Evolutionary conservation across 2,113 vertebrate species (phyloP).

Genomic region (Orientallactaga bullata): DNA sequence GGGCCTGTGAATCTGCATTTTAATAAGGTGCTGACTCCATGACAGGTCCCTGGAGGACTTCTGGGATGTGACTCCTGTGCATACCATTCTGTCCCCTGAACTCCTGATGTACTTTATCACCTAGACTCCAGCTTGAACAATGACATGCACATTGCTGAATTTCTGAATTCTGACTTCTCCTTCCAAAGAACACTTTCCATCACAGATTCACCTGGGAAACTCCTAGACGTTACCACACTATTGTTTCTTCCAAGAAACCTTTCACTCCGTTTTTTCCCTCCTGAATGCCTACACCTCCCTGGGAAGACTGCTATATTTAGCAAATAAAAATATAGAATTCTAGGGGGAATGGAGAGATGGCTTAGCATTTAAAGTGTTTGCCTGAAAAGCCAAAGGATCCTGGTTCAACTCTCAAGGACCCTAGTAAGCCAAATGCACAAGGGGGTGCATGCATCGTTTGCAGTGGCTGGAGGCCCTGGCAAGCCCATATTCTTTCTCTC

Average conservation of each 20-base stretch:
- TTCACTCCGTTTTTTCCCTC: neutral
- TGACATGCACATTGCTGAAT: rapidly evolving
- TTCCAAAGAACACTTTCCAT: neutral
- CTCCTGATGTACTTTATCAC: neutral
- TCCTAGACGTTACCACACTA: neutral
- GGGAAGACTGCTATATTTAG: neutral
- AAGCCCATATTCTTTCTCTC: too few relatives aligned
- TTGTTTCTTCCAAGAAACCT: neutral
- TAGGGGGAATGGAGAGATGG: too few relatives aligned
- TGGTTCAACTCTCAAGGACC: too few relatives aligned
- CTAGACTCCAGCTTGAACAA: neutral
- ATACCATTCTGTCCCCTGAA: neutral
- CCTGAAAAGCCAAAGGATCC: too few relatives aligned
- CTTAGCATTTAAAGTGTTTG: too few relatives aligned
- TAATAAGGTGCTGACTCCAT: neutral
- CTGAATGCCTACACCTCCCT: neutral
- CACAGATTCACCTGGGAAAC: neutral
- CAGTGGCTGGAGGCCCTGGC: too few relatives aligned
- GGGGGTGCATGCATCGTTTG: too few relatives aligned
- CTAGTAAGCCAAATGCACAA: too few relatives aligned
- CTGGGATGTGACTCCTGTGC: too few relatives aligned
- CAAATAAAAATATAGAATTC: conserved; percentile 29
- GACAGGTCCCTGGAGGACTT: neutral
- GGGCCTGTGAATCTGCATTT: neutral
- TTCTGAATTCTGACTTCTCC: neutral